Conservation (phyloP, 2,797 vertebrate genomes). For the Neostethus bicornis region DNA sequence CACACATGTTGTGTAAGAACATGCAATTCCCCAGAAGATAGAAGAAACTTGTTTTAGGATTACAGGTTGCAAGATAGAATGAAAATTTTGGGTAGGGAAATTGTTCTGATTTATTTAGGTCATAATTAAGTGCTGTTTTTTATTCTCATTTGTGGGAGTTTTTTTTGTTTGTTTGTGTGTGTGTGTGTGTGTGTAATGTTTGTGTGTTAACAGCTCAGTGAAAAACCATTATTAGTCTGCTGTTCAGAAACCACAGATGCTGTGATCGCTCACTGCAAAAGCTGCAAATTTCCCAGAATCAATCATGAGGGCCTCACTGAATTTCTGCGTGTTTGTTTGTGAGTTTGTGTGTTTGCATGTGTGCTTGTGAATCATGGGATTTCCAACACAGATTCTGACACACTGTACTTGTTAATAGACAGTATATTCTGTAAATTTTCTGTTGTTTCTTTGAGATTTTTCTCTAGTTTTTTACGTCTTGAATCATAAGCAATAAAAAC, state of each 20-base stretch:
- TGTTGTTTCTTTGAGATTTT: slow-evolving; percentile 43
- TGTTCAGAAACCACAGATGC: slow-evolving; percentile 37
- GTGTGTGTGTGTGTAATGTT: slow-evolving; percentile 12
- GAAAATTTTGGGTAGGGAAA: not conserved
- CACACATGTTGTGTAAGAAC: not conserved
- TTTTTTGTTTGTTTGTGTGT: slow-evolving; percentile 9
- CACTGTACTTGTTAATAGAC: slow-evolving; percentile 30
- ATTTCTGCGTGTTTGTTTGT: slow-evolving; percentile 21
- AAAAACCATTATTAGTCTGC: slow-evolving; percentile 28
- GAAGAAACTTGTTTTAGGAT: not conserved
- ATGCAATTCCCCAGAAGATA: slow-evolving; percentile 6
- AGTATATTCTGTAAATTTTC: slow-evolving; percentile 28
- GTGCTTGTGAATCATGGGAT: slow-evolving; percentile 11
- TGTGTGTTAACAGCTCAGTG: slow-evolving; percentile 14
- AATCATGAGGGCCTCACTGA: slow-evolving; percentile 22
- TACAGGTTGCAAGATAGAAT: slow-evolving; percentile 8
- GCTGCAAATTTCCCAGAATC: slow-evolving; percentile 30
- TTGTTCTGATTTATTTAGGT: not conserved
- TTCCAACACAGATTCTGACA: slow-evolving; percentile 31
- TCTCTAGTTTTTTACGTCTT: slow-evolving; percentile 58
- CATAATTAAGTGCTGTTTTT: slow-evolving; percentile 16
- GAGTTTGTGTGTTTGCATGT: slow-evolving; percentile 14
- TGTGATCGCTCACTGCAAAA: slow-evolving; percentile 27
- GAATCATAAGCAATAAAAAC: slow-evolving; percentile 64
- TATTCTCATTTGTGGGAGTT: slow-evolving; percentile 23